Evolutionary conservation across 2,113 vertebrate genomes (phyloP).

Genomic region (Saguinus midas): DNA sequence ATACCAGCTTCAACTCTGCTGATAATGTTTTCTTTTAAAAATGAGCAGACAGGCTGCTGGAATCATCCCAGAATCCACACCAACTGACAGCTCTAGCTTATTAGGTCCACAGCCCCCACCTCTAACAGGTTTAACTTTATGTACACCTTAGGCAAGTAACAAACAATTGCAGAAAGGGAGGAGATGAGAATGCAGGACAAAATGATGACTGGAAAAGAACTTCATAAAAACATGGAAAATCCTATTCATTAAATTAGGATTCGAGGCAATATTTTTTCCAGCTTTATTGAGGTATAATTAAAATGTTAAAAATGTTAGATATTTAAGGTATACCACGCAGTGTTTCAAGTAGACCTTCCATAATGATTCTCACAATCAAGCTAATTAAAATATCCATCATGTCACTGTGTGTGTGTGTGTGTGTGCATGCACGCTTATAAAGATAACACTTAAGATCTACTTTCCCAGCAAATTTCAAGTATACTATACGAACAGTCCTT

Average conservation of each 20-base stretch:
- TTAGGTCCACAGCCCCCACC: not conserved
- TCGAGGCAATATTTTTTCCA: not conserved
- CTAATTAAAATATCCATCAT: not conserved
- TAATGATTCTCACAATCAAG: not conserved
- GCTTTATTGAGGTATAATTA: not conserved
- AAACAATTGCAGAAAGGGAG: not conserved
- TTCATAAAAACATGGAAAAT: not conserved
- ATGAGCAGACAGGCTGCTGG: constrained; percentile 30
- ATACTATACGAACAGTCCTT: not conserved
- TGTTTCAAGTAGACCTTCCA: not conserved
- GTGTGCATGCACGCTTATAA: not conserved
- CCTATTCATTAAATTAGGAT: not conserved
- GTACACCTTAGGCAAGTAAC: not conserved
- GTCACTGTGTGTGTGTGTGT: not conserved
- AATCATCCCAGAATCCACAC: not conserved
- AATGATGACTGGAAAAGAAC: not conserved
- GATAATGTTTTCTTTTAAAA: constrained; percentile 59
- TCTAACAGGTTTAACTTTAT: not conserved
- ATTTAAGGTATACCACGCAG: not conserved
- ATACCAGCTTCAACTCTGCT: constrained; percentile 39
- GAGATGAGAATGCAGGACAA: not conserved
- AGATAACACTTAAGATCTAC: not conserved
- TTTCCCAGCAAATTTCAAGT: not conserved
- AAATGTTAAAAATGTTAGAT: not conserved
- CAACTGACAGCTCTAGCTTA: not conserved